Conservation (phyloP, 2,888 invertebrate genomes). For the Drosophila flavopinicola region DNA sequence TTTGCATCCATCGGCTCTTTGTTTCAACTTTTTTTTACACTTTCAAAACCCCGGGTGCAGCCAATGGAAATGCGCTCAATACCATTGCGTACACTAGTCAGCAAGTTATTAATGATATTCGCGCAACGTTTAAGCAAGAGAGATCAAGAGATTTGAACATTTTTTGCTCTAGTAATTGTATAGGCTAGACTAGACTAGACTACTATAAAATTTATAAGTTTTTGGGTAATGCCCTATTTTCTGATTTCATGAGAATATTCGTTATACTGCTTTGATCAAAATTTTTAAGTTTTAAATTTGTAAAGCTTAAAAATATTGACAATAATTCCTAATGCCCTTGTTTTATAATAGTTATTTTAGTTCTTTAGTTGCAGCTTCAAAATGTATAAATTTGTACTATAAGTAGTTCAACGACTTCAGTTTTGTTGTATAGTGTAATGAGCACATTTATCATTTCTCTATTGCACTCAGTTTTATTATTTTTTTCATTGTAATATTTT, state of each 20-base stretch:
- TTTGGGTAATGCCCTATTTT: too few relatives aligned
- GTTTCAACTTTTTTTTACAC: constrained; percentile 36
- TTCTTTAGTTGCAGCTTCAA: too few relatives aligned
- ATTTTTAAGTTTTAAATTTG: too few relatives aligned
- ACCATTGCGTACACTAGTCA: constrained; percentile 34
- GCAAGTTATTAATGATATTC: constrained; percentile 1
- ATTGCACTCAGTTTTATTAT: constrained; percentile 23
- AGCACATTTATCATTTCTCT: constrained; percentile 37
- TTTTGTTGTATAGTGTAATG: constrained; percentile 39
- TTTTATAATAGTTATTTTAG: too few relatives aligned
- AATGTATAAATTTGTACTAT: not conserved
- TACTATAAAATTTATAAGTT: too few relatives aligned
- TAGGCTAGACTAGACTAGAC: too few relatives aligned
- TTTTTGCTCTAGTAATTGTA: too few relatives aligned
- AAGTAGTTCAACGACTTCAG: not conserved
- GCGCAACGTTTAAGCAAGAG: not conserved
- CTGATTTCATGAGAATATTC: too few relatives aligned
- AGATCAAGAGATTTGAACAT: too few relatives aligned
- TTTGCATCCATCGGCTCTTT: constrained; percentile 52
- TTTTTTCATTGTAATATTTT: constrained; percentile 14
- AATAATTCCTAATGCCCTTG: too few relatives aligned
- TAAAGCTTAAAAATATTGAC: too few relatives aligned
- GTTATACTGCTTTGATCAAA: too few relatives aligned
- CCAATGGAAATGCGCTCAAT: constrained; percentile 54
- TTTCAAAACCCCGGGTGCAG: constrained; percentile 44